A percentile compares a stretch with the other conserved stretches of the same genome.
phyloP scores from a whole-genome alignment of 2,888 invertebrate species.

The Drosophila anomelani region DNA sequence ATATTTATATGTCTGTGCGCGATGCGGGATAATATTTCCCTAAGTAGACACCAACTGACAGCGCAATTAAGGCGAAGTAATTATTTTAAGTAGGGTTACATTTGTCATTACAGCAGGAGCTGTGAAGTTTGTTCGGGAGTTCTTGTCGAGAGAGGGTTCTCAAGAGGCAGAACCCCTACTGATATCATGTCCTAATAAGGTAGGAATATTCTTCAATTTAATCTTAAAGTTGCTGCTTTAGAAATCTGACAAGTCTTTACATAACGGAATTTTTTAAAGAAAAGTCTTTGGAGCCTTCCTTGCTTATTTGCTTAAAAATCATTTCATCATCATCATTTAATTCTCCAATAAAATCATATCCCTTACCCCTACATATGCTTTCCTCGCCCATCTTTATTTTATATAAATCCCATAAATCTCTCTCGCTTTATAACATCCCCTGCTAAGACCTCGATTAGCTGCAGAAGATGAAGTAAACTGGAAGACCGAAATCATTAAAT shows the following conservation, averaged over 20 bases:
- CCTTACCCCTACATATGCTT: background rate
- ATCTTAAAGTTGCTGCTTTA: background rate
- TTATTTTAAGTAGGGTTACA: constrained; percentile 80
- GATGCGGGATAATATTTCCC: constrained; percentile 75
- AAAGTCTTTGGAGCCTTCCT: background rate
- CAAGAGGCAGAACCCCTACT: constrained; percentile 40
- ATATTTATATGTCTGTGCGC: constrained; percentile 63
- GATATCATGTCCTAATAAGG: constrained; percentile 1
- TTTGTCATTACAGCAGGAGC: constrained; percentile 62
- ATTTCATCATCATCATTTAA: too few species aligned
- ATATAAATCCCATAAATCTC: constrained; percentile 9
- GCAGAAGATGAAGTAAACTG: constrained; percentile 28
- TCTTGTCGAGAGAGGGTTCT: constrained; percentile 41
- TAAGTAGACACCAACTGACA: constrained; percentile 81
- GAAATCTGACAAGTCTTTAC: background rate
- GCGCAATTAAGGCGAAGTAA: constrained; percentile 80
- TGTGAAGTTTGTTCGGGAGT: constrained; percentile 17
- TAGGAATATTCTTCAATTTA: constrained; percentile 4
- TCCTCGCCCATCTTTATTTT: background rate
- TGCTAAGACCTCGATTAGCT: constrained; percentile 20
- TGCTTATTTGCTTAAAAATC: too few species aligned
- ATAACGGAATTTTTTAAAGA: too few species aligned
- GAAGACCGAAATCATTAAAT: constrained; percentile 66
- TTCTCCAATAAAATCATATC: background rate
- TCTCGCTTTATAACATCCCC: background rate